Percentiles rank a stretch among this genome's conserved stretches.
Conservation (phyloP, 2,797 vertebrate genomes). For the Microcaecilia unicolor region DNA sequence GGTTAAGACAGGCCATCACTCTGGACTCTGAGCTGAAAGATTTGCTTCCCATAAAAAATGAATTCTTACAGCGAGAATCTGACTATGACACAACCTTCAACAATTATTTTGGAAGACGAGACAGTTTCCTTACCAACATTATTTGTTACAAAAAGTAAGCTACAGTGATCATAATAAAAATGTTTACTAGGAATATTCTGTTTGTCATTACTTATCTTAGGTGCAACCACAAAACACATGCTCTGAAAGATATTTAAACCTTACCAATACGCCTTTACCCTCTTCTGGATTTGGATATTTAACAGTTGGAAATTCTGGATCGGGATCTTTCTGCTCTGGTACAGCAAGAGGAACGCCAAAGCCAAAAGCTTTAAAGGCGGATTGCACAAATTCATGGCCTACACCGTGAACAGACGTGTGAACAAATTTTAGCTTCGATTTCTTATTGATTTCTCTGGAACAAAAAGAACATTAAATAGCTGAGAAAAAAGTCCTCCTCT, state of each 20-base stretch:
- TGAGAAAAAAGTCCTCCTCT: neutral
- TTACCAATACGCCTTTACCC: conserved; percentile 91
- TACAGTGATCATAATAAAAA: too few species aligned
- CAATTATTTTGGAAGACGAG: too few species aligned
- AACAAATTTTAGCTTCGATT: conserved; percentile 78
- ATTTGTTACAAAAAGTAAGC: too few species aligned
- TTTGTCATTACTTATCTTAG: too few species aligned
- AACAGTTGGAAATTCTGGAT: conserved; percentile 92
- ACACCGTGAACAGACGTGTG: conserved; percentile 95
- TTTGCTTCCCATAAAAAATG: too few species aligned
- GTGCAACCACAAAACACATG: too few species aligned
- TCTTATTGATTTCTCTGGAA: conserved; percentile 77
- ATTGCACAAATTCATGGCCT: conserved; percentile 83
- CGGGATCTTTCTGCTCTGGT: conserved; percentile 84
- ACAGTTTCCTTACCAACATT: too few species aligned
- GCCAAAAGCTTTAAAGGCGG: conserved; percentile 81
- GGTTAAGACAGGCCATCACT: too few species aligned
- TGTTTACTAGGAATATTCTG: too few species aligned
- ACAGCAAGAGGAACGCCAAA: conserved; percentile 79
- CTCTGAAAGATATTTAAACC: neutral
- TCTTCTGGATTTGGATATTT: conserved; percentile 96
- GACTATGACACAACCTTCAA: too few species aligned
- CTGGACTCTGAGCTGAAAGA: too few species aligned
- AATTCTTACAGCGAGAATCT: too few species aligned
- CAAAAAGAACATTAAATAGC: conserved; percentile 3